A percentile compares a stretch with the other conserved stretches of the same genome.
Conservation (phyloP, 2,113 vertebrate species). For the Gadus chalcogrammus region DNA sequence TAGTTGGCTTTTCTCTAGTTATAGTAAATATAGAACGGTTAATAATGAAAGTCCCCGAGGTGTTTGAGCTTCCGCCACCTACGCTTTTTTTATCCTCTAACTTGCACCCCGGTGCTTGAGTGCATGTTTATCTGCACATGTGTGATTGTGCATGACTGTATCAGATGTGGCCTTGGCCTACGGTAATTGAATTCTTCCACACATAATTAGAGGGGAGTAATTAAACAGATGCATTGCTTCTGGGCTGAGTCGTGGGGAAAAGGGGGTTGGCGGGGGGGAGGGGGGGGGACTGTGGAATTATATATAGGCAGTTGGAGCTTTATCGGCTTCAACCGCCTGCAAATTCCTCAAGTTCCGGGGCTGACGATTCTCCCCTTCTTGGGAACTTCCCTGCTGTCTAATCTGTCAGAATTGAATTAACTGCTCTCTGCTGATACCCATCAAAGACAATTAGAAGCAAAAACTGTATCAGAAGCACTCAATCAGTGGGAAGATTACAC, state of each 20-base stretch:
- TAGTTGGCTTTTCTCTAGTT: too few species aligned
- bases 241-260: too few species aligned
- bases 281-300: neutral
- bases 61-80: too few species aligned
- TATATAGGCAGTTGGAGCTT: neutral
- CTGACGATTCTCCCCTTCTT: neutral
- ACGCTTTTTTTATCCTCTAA: too few species aligned
- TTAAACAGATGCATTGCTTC: slow-evolving; percentile 44
- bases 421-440: neutral
- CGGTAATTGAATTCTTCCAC: slow-evolving; percentile 55
- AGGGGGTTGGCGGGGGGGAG: neutral
- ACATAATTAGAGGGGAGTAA: slow-evolving; percentile 48
- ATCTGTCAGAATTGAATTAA: neutral
- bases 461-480: too few species aligned
- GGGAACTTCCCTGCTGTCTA: neutral
- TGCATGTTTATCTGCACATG: neutral
- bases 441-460: neutral
- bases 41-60: too few species aligned
- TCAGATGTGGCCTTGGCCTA: slow-evolving; percentile 23
- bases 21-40: too few species aligned
- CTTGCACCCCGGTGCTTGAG: neutral
- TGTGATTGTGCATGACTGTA: slow-evolving; percentile 11
- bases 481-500: too few species aligned
- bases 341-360: neutral
- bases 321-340: neutral